phyloP scores from a whole-genome alignment of 2,113 vertebrate species.

The Melanerpes formicivorus region DNA sequence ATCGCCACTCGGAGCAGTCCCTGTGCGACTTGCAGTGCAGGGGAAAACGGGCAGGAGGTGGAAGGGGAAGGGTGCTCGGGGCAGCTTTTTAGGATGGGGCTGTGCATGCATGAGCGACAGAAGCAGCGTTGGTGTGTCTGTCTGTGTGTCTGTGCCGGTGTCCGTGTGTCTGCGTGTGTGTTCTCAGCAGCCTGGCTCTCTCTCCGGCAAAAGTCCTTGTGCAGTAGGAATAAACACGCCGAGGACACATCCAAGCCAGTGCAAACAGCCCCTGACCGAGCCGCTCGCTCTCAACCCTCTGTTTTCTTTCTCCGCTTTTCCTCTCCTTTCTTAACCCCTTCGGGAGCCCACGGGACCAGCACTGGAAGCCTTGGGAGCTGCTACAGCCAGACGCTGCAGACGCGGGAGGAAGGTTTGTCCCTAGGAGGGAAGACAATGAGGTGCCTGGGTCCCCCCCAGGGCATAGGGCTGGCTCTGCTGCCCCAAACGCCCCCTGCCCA shows the following conservation, averaged over 20 bases:
- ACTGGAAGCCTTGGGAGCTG: background rate
- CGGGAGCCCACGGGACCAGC: background rate
- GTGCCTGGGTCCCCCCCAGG: too few species aligned
- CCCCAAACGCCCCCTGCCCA: background rate
- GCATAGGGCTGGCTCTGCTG: background rate
- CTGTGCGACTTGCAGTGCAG: fast-evolving
- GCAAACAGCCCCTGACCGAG: slow-evolving; percentile 63
- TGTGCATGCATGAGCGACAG: background rate
- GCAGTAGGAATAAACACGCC: slow-evolving; percentile 21
- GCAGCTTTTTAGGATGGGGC: background rate
- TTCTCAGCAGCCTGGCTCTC: background rate
- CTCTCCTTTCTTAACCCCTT: slow-evolving; percentile 55
- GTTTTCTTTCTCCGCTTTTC: slow-evolving; percentile 64
- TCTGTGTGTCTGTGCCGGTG: background rate
- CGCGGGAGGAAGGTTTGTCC: background rate
- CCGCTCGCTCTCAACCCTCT: slow-evolving; percentile 26
- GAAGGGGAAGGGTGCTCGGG: background rate
- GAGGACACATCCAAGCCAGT: slow-evolving; percentile 55
- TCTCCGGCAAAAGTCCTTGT: background rate
- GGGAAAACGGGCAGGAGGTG: background rate
- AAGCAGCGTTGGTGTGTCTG: background rate
- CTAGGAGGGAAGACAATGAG: fast-evolving
- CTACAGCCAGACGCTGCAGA: background rate
- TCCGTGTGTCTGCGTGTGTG: background rate
- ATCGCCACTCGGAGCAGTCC: fast-evolving